Evolutionary conservation across 2,888 invertebrate species (phyloP).

Genomic region (Hyposoter didymator): DNA sequence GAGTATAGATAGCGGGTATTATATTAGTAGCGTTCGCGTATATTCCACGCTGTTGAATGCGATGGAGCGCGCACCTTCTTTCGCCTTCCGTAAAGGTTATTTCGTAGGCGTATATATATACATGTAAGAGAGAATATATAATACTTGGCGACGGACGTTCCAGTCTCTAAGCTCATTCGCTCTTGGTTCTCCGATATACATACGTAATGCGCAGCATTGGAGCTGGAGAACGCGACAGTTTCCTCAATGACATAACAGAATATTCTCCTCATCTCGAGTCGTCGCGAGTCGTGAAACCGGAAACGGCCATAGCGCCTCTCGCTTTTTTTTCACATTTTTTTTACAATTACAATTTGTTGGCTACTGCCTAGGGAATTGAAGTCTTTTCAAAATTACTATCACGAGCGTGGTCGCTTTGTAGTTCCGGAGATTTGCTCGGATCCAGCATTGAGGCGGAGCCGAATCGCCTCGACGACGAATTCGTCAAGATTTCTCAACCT

Average conservation of each 20-base stretch:
- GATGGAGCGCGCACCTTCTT: constrained; percentile 64
- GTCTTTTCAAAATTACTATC: no score
- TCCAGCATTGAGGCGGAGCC: no score
- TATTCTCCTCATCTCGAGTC: constrained; percentile 52
- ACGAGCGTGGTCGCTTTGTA: no score
- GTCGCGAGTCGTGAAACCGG: constrained; percentile 53
- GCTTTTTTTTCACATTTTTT: not conserved
- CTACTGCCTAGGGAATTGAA: no score
- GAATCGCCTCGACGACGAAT: no score
- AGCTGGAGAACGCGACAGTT: constrained; percentile 41
- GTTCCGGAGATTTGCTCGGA: no score
- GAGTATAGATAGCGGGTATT: constrained; percentile 51
- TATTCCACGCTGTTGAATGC: constrained; percentile 60
- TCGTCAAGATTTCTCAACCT: not conserved
- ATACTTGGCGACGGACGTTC: constrained; percentile 52
- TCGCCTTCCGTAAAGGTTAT: constrained; percentile 66
- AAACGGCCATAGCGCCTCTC: constrained; percentile 35
- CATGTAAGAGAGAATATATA: constrained; percentile 28
- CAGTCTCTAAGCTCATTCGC: constrained; percentile 53
- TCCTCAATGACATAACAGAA: constrained; percentile 59
- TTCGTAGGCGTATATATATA: constrained; percentile 60
- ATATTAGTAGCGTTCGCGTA: constrained; percentile 58
- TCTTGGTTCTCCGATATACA: constrained; percentile 49
- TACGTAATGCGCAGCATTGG: constrained; percentile 36
- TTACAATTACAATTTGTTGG: constrained; percentile 13